Evolutionary conservation across 1,140 invertebrate genomes (phyloP).

Genomic region (Drosophila pseudoananassae): DNA sequence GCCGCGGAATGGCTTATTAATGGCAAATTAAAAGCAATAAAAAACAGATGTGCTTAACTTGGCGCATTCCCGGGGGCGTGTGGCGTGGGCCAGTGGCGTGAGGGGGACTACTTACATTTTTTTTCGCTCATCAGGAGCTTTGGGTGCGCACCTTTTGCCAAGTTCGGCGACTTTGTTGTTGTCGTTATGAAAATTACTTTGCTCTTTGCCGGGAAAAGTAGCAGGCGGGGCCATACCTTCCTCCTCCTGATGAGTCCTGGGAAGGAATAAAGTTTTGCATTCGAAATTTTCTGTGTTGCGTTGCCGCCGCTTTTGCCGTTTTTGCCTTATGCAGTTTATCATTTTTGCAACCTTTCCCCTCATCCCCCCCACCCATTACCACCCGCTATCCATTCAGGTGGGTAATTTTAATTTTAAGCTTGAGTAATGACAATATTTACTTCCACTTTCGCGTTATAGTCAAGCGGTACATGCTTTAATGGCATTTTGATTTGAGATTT

Average conservation of each 20-base stretch:
- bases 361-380: neutral
- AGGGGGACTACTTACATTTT: slow-evolving; percentile 1
- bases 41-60: slow-evolving; percentile 84
- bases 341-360: slow-evolving; percentile 56
- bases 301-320: slow-evolving; percentile 34
- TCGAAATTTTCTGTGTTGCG: slow-evolving; percentile 59
- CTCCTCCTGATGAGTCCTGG: no score
- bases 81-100: neutral
- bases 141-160: slow-evolving; percentile 63
- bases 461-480: slow-evolving; percentile 79
- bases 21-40: slow-evolving; percentile 84
- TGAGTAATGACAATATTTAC: slow-evolving; percentile 84
- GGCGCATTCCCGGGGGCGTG: slow-evolving; percentile 64
- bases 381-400: slow-evolving; percentile 63
- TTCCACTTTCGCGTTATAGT: slow-evolving; percentile 71
- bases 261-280: slow-evolving; percentile 82
- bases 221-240: no score
- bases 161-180: slow-evolving; percentile 71
- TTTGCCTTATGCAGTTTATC: slow-evolving; percentile 81
- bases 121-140: slow-evolving; percentile 57
- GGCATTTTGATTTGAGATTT: slow-evolving; percentile 79
- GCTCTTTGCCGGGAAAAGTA: slow-evolving; percentile 60
- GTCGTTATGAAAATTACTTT: slow-evolving; percentile 82
- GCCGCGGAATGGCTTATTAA: slow-evolving; percentile 83
- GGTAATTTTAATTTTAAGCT: slow-evolving; percentile 84